Percentiles rank a stretch among this genome's conserved stretches.
These are phyloP conservation scores for Colletes collaris DNA, from an alignment of 2,888 invertebrate species.

Conservation along the genomic window DNA sequence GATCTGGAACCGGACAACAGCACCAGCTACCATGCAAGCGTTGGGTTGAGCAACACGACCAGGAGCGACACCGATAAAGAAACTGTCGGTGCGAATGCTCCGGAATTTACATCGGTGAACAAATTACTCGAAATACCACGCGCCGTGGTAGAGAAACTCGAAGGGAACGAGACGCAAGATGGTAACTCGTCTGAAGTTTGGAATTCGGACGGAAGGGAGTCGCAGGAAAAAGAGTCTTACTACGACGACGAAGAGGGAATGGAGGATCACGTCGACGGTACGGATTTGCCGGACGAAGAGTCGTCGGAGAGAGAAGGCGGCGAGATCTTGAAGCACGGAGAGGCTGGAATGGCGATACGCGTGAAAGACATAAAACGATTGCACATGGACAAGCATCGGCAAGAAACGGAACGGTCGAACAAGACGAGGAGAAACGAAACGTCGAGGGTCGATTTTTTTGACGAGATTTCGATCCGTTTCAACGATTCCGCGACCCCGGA, in stretches of 20 bases:
- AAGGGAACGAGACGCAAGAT: slow-evolving; percentile 32
- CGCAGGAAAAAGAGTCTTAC: slow-evolving; percentile 56
- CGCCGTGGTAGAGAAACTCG: slow-evolving; percentile 20
- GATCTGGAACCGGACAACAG: slow-evolving; percentile 42
- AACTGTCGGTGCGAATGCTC: slow-evolving; percentile 52
- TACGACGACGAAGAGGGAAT: slow-evolving; percentile 67
- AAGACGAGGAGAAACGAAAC: slow-evolving; percentile 21
- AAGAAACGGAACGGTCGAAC: slow-evolving; percentile 1
- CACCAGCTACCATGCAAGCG: slow-evolving; percentile 24
- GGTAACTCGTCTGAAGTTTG: slow-evolving; percentile 14
- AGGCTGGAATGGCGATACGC: slow-evolving; percentile 76
- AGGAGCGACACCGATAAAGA: slow-evolving; percentile 57
- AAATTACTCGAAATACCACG: slow-evolving; percentile 23
- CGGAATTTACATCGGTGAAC: slow-evolving; percentile 36
- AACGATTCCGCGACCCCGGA: slow-evolving; percentile 44
- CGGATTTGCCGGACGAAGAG: slow-evolving; percentile 71
- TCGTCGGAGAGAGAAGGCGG: slow-evolving; percentile 70
- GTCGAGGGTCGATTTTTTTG: background rate
- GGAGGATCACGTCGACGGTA: slow-evolving; percentile 58
- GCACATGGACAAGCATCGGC: slow-evolving; percentile 27
- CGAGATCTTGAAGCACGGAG: slow-evolving; percentile 77
- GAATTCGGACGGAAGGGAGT: slow-evolving; percentile 19
- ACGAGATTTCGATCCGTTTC: slow-evolving; percentile 27
- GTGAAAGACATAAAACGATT: slow-evolving; percentile 38
- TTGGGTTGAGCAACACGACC: slow-evolving; percentile 59